Evolutionary conservation across 2,113 vertebrate genomes (phyloP).

Genomic region (Mohoua ochrocephala): DNA sequence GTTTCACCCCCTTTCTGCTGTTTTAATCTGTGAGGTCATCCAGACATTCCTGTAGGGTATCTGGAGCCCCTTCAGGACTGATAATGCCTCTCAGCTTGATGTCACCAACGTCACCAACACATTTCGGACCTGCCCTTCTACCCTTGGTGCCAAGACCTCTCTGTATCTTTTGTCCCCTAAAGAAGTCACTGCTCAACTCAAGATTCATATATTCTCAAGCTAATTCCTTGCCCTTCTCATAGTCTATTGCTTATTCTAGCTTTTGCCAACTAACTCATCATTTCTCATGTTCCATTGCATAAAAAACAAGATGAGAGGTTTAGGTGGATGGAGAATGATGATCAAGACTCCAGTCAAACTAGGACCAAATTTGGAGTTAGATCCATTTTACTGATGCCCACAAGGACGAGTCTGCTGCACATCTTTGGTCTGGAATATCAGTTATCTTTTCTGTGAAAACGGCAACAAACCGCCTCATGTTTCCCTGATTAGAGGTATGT

Average conservation of each 20-base stretch:
- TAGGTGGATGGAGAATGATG: neutral
- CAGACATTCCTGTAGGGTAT: neutral
- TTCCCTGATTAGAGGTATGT: neutral
- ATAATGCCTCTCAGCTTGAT: neutral
- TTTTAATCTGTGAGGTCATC: neutral
- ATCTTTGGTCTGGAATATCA: neutral
- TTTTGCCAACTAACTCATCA: neutral
- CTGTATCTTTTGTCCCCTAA: neutral
- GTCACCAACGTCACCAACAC: neutral
- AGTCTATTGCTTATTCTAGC: neutral
- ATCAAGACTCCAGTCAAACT: neutral
- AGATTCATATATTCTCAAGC: neutral
- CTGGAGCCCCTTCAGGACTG: neutral
- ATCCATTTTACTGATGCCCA: neutral
- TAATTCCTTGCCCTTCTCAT: neutral
- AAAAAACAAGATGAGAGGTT: neutral
- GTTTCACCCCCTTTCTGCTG: neutral
- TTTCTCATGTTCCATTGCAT: neutral
- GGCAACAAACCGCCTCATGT: fast-evolving
- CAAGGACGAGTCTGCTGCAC: neutral
- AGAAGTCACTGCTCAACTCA: neutral
- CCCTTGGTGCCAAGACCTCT: neutral
- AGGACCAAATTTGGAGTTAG: neutral
- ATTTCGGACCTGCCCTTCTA: neutral
- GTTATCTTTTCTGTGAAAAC: neutral